These are phyloP conservation scores for Ryuthela nishihirai DNA, from an alignment of 2,888 invertebrate species.

Conservation along the genomic window DNA sequence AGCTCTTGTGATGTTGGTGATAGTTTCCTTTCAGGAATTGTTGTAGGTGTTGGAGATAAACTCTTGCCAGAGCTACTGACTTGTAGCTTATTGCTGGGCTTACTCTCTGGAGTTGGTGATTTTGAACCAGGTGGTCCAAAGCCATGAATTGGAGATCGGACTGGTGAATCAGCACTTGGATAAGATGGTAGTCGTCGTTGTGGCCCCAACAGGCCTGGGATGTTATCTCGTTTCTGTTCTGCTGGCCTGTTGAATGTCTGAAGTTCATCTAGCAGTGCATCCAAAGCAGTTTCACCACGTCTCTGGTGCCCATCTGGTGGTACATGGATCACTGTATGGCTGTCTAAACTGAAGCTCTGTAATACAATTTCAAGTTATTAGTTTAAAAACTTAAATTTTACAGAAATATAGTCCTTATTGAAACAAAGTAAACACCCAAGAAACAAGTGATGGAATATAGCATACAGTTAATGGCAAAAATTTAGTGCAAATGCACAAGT, in stretches of 20 bases:
- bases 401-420: too few species aligned
- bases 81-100: conserved; percentile 13
- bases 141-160: conserved; percentile 33
- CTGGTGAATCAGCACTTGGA: conserved; percentile 36
- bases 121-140: conserved; percentile 12
- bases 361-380: not conserved
- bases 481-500: too few species aligned
- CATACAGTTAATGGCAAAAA: too few species aligned
- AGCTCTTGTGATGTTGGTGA: conserved; percentile 12
- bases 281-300: conserved; percentile 71
- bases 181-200: conserved; percentile 34
- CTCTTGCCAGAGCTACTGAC: conserved; percentile 13
- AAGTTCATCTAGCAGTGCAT: conserved; percentile 90
- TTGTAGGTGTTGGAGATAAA: conserved; percentile 26
- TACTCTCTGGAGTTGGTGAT: conserved; percentile 6
- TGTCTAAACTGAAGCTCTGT: conserved; percentile 35
- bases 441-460: too few species aligned
- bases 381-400: too few species aligned
- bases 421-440: too few species aligned
- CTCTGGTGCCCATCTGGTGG: conserved; percentile 31
- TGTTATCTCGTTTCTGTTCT: conserved; percentile 31
- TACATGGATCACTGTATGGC: conserved; percentile 42
- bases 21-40: conserved; percentile 8
- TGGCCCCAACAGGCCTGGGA: conserved; percentile 28
- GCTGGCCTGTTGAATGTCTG: conserved; percentile 63